Conservation (phyloP, 1,140 invertebrate genomes). For the Hestina assimilis region DNA sequence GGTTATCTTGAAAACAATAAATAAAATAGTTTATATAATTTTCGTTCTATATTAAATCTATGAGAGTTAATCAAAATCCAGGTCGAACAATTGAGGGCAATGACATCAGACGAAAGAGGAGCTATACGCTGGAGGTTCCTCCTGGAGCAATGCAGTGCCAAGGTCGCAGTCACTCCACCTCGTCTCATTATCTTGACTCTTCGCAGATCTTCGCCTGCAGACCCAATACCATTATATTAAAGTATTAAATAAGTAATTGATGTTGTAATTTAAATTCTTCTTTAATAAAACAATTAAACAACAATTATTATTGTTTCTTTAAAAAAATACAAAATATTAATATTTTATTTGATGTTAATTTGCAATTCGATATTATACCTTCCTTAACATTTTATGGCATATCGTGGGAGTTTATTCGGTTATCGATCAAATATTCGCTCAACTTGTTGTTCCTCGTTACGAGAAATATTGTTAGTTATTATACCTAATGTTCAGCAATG, state of each 20-base stretch:
- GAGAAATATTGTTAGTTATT: not conserved
- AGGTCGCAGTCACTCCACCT: slow-evolving; percentile 48
- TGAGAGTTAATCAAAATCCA: slow-evolving; percentile 10
- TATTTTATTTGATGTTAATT: not conserved
- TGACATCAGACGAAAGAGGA: slow-evolving; percentile 45
- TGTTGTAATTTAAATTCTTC: not conserved
- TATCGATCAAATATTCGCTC: slow-evolving; percentile 7
- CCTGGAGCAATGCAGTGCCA: slow-evolving; percentile 55
- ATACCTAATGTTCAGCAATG: slow-evolving; percentile 36
- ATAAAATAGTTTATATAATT: not conserved
- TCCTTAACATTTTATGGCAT: no score
- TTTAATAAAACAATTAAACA: not conserved
- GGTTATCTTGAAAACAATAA: not conserved
- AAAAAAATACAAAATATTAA: not conserved
- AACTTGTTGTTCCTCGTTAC: not conserved
- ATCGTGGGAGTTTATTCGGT: no score
- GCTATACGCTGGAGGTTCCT: slow-evolving; percentile 51
- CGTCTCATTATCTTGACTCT: slow-evolving; percentile 50
- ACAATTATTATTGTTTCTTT: not conserved
- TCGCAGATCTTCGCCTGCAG: slow-evolving; percentile 51
- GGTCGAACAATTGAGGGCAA: slow-evolving; percentile 44
- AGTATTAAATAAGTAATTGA: not conserved
- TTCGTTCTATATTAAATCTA: not conserved
- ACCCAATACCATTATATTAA: slow-evolving; percentile 65
- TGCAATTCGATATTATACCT: no score